Evolutionary conservation across 1,140 invertebrate genomes (phyloP), one percentile per base, ranked within the genome.

Genomic region (Orius laevigatus): DNA sequence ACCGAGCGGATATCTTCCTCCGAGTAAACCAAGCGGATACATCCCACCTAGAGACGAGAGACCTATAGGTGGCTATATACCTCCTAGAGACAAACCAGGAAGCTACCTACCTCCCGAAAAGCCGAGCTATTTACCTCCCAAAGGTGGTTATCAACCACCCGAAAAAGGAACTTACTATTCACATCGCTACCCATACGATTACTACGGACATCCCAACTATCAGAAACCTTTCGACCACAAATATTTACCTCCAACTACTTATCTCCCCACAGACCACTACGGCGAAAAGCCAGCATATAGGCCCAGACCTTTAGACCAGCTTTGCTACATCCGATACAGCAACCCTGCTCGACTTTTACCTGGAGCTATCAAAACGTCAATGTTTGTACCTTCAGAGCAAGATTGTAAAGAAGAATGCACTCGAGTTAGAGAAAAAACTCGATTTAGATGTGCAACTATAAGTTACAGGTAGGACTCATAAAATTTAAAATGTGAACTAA

Each of bases 251-350:
- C 49, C 49, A 32, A 42, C 42, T 31, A 33, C 47, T 5, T 34
- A 16, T n/a, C 32, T 33, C 10, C 46, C 50, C 19, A 15, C 45
- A 15, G 15, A 41, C 33, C 18, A 19, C n/a, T 16, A 39, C 8
- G 20, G 49, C 39, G 16, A 19, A 5, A 16, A 40, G 10, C 5
- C 15, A 16, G 16, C 14, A 18, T 31, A 11, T 8, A 33, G 40
- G 16, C 48, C 48, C 1, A 25, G 48, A 33, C 48, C 48, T 11
- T 31, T 41, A 2, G 48, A 50, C 31, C 38, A 50, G 8, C 25
- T 75, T 50, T 85, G 82, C 58, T 84, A 84, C 58, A 64, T 79
- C 20, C 75, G 74, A 41, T 81, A 82, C 56, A 76, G 77, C 11
- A 76, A 68, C 8, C 73, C 79, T 0, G 79, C 81, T 2, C 72